Conservation (phyloP, 35 echinoderm and acorn worm genomes). For the Hemicentrotus pulcherrimus region DNA sequence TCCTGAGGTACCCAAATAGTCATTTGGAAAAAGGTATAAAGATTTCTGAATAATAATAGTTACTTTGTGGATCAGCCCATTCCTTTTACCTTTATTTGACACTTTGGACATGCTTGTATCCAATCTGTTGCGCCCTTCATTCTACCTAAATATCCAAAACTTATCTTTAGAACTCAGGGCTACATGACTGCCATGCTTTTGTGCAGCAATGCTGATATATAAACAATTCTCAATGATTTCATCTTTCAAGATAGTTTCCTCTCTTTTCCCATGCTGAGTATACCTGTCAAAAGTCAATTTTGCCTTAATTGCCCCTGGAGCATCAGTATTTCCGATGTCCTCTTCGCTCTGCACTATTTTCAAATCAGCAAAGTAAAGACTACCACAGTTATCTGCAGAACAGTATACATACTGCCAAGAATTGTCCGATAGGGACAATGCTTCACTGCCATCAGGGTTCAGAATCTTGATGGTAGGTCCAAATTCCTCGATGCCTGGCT, state of each 20-base stretch:
- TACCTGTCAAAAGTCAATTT: neutral
- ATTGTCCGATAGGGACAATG: neutral
- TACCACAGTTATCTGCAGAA: neutral
- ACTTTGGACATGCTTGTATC: too few species aligned
- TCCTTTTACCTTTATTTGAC: too few species aligned
- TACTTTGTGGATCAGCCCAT: too few species aligned
- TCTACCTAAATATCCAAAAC: neutral
- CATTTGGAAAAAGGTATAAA: too few species aligned
- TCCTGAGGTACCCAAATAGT: too few species aligned
- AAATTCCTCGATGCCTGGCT: neutral
- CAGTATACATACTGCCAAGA: conserved; percentile 26
- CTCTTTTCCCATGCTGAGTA: neutral
- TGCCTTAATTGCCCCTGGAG: neutral
- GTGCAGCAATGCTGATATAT: neutral
- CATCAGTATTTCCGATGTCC: neutral
- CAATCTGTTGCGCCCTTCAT: neutral
- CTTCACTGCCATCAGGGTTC: neutral
- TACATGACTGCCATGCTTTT: neutral
- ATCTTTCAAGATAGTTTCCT: neutral
- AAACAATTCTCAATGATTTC: neutral
- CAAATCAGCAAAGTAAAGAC: neutral
- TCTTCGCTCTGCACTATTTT: neutral
- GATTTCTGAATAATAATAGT: too few species aligned
- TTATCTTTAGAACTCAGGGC: neutral
- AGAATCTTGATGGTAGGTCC: neutral